Conservation (phyloP, 2,113 vertebrate genomes). For the Microcebus tavaratra region DNA sequence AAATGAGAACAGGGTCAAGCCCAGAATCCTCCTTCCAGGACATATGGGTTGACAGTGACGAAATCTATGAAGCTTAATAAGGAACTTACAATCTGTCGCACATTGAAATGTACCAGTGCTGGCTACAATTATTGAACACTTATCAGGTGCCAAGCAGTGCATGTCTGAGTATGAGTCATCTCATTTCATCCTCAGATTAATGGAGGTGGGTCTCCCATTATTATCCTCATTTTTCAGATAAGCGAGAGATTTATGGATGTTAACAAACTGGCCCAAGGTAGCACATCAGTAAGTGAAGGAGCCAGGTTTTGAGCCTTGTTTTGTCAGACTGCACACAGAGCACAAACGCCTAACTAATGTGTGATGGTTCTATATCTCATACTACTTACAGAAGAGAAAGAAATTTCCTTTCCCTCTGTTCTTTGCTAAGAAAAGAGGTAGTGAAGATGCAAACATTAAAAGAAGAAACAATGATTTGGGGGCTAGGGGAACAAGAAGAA, state of each 20-base stretch:
- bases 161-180: background rate
- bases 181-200: background rate
- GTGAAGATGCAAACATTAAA: background rate
- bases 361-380: background rate
- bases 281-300: background rate
- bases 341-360: background rate
- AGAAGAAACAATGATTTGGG: background rate
- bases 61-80: background rate
- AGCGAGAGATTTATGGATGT: background rate
- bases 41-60: no score
- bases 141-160: background rate
- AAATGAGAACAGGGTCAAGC: background rate
- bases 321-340: background rate
- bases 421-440: background rate
- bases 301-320: background rate
- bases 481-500: background rate
- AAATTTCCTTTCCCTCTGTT: background rate
- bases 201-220: accelerated
- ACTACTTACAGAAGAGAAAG: background rate
- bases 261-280: background rate
- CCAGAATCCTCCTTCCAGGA: background rate
- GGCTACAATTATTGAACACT: background rate
- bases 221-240: background rate
- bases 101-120: accelerated
- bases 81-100: background rate